These are phyloP conservation scores for Puma concolor DNA, from an alignment of 2,113 vertebrate genomes.

Conservation along the genomic window DNA sequence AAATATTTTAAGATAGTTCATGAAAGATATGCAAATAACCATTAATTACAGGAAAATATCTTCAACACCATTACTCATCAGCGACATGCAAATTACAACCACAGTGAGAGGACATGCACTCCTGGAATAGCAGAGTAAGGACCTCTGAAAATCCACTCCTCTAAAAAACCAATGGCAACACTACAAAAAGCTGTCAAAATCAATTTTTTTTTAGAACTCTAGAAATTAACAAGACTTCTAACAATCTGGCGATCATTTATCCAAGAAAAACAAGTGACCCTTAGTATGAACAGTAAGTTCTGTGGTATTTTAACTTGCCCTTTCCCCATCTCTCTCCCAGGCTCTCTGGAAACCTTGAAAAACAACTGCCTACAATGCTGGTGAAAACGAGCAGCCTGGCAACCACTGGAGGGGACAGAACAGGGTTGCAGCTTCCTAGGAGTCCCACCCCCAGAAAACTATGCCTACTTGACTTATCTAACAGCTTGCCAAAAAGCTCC, in stretches of 20 bases:
- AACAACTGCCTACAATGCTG: no score
- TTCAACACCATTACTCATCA: background rate
- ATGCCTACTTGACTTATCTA: background rate
- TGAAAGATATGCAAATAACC: background rate
- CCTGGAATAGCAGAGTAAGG: background rate
- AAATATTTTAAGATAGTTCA: conserved; percentile 16
- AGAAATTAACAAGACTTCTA: background rate
- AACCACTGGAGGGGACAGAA: background rate
- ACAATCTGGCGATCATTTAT: background rate
- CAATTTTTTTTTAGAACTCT: background rate
- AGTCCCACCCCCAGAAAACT: background rate
- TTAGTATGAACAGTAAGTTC: background rate
- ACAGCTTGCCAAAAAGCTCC: background rate
- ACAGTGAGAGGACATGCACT: background rate
- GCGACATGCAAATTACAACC: background rate
- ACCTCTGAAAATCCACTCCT: background rate
- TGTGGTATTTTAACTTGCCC: background rate
- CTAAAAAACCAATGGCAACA: background rate
- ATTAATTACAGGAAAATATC: background rate
- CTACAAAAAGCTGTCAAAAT: background rate
- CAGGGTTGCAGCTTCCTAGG: background rate
- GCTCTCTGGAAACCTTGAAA: background rate
- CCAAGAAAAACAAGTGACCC: background rate
- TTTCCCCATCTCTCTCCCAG: background rate
- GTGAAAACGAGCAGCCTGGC: background rate